Base-by-base conservation (phyloP, 2,113 vertebrate genomes). In the Etheostoma cragini region DNA sequence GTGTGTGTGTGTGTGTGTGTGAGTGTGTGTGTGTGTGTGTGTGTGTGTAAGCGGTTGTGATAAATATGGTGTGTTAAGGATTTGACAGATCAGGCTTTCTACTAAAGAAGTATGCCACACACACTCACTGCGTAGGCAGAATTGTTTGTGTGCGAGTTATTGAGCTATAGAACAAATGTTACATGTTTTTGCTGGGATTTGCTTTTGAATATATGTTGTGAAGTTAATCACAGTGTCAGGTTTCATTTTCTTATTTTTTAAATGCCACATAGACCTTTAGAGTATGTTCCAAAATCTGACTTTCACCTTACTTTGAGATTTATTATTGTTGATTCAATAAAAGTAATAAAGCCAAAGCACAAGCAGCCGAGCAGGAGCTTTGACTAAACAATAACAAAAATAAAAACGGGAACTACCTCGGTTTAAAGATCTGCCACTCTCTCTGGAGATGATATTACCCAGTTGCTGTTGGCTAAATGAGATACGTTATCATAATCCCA, bases 51-150 rank as follows among this genome's bases (percentile, higher is more conserved):
- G 19, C 11, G 57, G 16, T 72, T 74, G 69, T 87, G 87, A 85
- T 83, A 73, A 85, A 91, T 91, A 75, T 46, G 60, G 64, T 81
- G 46, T 11, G 76, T 82, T 87, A 81, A 81, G 35, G 52, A 33
- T 53, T 22, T 85, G 87, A 86, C 83, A 83, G 67, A 83, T 78
- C 64, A 68, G 73, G 69, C 74, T 60, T 76, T 47, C 58, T n/a
- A 22, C 26, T n/a, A 10, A 58, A 65, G 79, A 62, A 81, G 49
- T 72, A 71, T 72, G 35, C 52, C 42, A 63, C 33, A 62, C 42
- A 82, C 60, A 56, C 33, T 47, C 17, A 30, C 63, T 22, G 69
- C 45, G 26, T 10, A 24, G 26, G 24, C 19, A 24, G 8, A 8
- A 35, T 8, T 49, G 63, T 5, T 8, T 35, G 50, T 47, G 7